Conservation (phyloP, 2,113 vertebrate species). For the Triplophysa tibetana region DNA sequence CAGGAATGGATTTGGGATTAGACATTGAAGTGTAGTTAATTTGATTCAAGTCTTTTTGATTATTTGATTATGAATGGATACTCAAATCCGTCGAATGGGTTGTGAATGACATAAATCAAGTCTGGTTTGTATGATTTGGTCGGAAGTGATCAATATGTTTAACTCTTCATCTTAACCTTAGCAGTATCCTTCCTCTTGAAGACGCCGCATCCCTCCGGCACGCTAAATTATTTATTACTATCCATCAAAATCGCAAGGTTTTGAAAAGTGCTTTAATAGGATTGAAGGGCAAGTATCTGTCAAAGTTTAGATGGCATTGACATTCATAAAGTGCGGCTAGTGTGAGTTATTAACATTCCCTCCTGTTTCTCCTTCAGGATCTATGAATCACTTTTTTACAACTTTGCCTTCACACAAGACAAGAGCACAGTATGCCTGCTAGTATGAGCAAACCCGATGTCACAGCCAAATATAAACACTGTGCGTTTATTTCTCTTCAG, state of each 20-base stretch:
- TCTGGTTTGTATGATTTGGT: constrained; percentile 16
- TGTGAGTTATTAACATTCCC: neutral
- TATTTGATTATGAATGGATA: constrained; percentile 28
- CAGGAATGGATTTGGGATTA: constrained; percentile 16
- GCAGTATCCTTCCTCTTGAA: neutral
- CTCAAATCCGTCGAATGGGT: neutral
- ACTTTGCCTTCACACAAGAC: neutral
- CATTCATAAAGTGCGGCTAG: neutral
- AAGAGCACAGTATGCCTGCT: neutral
- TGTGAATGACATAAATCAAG: constrained; percentile 17
- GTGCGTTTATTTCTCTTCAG: neutral
- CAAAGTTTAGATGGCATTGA: neutral
- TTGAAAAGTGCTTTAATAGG: neutral
- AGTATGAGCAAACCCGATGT: neutral
- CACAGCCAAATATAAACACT: constrained; percentile 13
- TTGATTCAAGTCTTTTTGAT: constrained; percentile 12
- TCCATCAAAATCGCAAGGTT: neutral
- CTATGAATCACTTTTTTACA: neutral
- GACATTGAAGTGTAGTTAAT: constrained; percentile 25
- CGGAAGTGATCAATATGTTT: constrained; percentile 7
- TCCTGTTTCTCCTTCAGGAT: neutral
- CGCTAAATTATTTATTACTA: neutral
- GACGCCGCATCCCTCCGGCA: neutral
- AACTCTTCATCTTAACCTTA: constrained; percentile 9
- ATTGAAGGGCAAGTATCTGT: neutral